phyloP scores from a whole-genome alignment of 2,113 vertebrate genomes.

The Pseudopodoces humilis region DNA sequence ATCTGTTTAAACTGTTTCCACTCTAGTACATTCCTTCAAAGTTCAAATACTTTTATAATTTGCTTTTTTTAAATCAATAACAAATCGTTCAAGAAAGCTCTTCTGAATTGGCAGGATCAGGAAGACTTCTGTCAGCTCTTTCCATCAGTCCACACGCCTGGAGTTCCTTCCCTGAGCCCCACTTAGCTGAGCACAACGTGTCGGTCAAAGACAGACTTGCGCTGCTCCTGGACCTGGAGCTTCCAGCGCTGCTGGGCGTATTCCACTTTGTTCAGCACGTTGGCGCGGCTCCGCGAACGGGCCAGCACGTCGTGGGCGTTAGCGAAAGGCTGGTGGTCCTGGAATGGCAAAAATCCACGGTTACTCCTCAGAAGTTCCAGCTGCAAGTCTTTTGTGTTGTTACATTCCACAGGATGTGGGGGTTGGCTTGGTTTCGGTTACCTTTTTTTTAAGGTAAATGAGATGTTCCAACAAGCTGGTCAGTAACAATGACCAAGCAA shows the following conservation, averaged over 20 bases:
- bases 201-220: constrained; percentile 96
- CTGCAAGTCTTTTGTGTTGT: fast-evolving
- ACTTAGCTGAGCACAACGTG: constrained; percentile 96
- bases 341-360: neutral
- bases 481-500: neutral
- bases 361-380: neutral
- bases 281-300: constrained; percentile 88
- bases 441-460: neutral
- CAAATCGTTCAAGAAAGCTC: constrained; percentile 40
- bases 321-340: constrained; percentile 97
- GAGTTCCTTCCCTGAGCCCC: neutral
- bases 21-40: constrained; percentile 41
- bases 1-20: constrained; percentile 42
- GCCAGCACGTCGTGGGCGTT: constrained; percentile 94
- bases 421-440: fast-evolving
- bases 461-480: neutral
- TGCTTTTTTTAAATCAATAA: neutral
- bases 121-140: constrained; percentile 52
- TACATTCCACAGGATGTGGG: neutral
- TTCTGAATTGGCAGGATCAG: constrained; percentile 34
- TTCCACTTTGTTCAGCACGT: constrained; percentile 96
- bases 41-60: neutral
- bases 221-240: constrained; percentile 95
- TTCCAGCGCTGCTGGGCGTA: constrained; percentile 98
- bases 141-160: constrained; percentile 3